Percentiles rank a stretch among this genome's conserved stretches.
These are phyloP conservation scores for Drosophila burlai DNA, from an alignment of 1,140 invertebrate genomes.

Conservation along the genomic window DNA sequence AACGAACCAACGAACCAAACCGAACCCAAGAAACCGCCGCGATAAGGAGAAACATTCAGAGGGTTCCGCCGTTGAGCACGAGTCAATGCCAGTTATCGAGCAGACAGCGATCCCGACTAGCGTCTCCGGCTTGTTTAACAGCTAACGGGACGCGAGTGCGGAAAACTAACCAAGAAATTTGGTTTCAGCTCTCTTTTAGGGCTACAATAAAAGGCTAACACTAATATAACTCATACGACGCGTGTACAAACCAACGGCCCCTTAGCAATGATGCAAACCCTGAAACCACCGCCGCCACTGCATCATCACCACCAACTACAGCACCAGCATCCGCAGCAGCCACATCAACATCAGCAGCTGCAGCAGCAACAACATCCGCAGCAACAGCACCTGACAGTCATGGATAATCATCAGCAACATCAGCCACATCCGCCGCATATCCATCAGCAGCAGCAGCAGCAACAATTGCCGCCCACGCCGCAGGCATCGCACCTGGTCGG, in stretches of 20 bases:
- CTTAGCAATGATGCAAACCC: conserved; percentile 84
- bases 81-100: conserved; percentile 60
- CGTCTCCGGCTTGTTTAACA: conserved; percentile 31
- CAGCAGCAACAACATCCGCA: conserved; percentile 50
- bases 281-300: conserved; percentile 81
- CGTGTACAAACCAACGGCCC: conserved; percentile 50
- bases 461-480: conserved; percentile 85
- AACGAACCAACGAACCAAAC: conserved; percentile 14
- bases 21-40: conserved; percentile 35
- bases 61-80: conserved; percentile 14
- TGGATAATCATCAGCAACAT: conserved; percentile 74
- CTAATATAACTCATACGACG: conserved; percentile 45
- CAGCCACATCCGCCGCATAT: conserved; percentile 59
- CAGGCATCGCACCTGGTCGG: conserved; percentile 85
- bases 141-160: conserved; percentile 34
- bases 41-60: conserved; percentile 33
- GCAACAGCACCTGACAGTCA: conserved; percentile 75
- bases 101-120: conserved; percentile 54
- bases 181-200: conserved; percentile 8
- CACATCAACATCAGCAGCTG: conserved; percentile 61
- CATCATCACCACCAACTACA: conserved; percentile 77
- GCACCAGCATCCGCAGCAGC: conserved; percentile 54
- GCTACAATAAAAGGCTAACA: conserved; percentile 14
- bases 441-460: conserved; percentile 71
- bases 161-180: conserved; percentile 1